phyloP scores from a whole-genome alignment of 2,797 vertebrate genomes.

The Melanotaenia pygmaea region DNA sequence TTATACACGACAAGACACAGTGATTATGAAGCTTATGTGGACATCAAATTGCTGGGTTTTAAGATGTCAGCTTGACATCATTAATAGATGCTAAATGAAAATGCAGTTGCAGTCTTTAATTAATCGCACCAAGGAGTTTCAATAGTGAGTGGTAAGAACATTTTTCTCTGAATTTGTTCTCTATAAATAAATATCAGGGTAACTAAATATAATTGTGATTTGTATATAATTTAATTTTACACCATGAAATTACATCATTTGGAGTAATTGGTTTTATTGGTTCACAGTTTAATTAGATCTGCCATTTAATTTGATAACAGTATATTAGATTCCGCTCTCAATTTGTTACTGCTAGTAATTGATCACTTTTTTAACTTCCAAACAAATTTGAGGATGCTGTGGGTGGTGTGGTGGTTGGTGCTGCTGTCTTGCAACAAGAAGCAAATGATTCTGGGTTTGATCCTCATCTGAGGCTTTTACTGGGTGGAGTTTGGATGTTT shows the following conservation, averaged over 20 bases:
- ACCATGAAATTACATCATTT: slow-evolving; percentile 43
- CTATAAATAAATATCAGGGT: slow-evolving; percentile 35
- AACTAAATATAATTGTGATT: slow-evolving; percentile 36
- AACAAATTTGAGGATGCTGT: not conserved
- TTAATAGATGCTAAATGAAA: slow-evolving; percentile 12
- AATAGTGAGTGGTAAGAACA: slow-evolving; percentile 5
- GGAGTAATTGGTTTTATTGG: slow-evolving; percentile 30
- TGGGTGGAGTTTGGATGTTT: not conserved
- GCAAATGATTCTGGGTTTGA: not conserved
- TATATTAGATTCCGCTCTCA: slow-evolving; percentile 22
- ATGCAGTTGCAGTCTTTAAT: slow-evolving; percentile 3
- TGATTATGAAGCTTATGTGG: not conserved
- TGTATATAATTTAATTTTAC: slow-evolving; percentile 36
- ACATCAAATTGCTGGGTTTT: slow-evolving; percentile 1
- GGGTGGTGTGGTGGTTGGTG: not conserved
- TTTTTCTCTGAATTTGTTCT: not conserved
- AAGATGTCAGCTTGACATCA: slow-evolving; percentile 15
- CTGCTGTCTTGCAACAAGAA: not conserved
- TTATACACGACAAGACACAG: not conserved
- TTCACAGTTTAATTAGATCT: slow-evolving; percentile 29
- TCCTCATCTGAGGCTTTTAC: not conserved
- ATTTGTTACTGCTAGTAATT: not conserved
- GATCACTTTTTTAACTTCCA: too few species aligned
- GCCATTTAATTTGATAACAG: slow-evolving; percentile 10
- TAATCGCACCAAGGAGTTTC: slow-evolving; percentile 18